These are phyloP conservation scores for Helleia helle DNA, from an alignment of 2,888 invertebrate genomes.

Conservation along the genomic window DNA sequence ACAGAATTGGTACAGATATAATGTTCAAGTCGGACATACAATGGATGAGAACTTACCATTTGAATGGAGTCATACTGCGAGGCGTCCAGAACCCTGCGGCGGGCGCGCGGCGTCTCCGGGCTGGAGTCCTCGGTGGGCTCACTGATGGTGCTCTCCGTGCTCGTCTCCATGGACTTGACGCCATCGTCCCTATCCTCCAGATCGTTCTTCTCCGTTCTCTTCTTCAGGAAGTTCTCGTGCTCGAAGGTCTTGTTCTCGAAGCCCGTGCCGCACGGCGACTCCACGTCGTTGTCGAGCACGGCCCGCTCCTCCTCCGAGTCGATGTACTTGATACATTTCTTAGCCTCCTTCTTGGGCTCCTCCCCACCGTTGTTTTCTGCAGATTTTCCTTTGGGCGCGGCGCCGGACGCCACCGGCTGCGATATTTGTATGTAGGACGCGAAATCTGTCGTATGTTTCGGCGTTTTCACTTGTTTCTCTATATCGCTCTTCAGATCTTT, in stretches of 20 bases:
- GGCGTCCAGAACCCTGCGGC: slow-evolving; percentile 44
- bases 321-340: slow-evolving; percentile 49
- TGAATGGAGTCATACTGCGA: slow-evolving; percentile 53
- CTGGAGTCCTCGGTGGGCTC: slow-evolving; percentile 54
- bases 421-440: slow-evolving; percentile 76
- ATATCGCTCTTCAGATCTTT: slow-evolving; percentile 51
- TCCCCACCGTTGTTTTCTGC: slow-evolving; percentile 36
- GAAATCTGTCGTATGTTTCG: slow-evolving; percentile 74
- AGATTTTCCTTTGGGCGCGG: slow-evolving; percentile 35
- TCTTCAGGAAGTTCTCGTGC: slow-evolving; percentile 61
- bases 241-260: slow-evolving; percentile 66
- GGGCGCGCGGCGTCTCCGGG: slow-evolving; percentile 51
- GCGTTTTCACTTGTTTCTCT: slow-evolving; percentile 58
- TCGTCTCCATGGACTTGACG: slow-evolving; percentile 59
- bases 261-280: slow-evolving; percentile 63
- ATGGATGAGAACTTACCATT: slow-evolving; percentile 46
- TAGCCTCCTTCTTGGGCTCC: slow-evolving; percentile 36
- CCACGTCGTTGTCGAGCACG: slow-evolving; percentile 54
- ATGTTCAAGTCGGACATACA: not conserved
- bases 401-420: slow-evolving; percentile 61
- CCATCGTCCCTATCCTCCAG: slow-evolving; percentile 40
- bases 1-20: slow-evolving; percentile 6
- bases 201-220: slow-evolving; percentile 55
- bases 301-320: slow-evolving; percentile 50
- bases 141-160: slow-evolving; percentile 60